phyloP scores from a whole-genome alignment of 2,113 vertebrate genomes.

The Scomber scombrus region DNA sequence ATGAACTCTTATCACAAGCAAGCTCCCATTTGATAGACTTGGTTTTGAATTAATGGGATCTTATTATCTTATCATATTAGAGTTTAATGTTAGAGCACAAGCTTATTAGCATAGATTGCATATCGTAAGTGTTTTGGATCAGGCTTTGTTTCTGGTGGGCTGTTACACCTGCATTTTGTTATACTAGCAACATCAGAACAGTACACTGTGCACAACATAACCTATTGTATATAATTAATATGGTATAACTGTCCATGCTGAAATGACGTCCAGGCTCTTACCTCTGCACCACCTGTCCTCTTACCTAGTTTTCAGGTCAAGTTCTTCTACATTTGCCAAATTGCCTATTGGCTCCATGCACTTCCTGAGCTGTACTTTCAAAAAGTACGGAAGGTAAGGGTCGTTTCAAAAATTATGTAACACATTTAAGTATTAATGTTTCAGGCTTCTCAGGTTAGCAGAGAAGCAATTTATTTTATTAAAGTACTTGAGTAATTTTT shows the following conservation, averaged over 20 bases:
- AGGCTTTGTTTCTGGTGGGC: too few relatives aligned
- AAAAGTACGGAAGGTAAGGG: slow-evolving; percentile 88
- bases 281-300: slow-evolving; percentile 40
- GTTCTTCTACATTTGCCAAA: slow-evolving; percentile 93
- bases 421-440: not conserved
- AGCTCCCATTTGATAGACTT: too few relatives aligned
- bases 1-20: not conserved
- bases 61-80: not conserved
- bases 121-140: too few relatives aligned
- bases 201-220: not conserved
- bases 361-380: slow-evolving; percentile 90
- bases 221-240: not conserved
- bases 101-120: too few relatives aligned
- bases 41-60: too few relatives aligned
- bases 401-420: not conserved
- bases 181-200: not conserved
- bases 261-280: not conserved
- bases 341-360: slow-evolving; percentile 91
- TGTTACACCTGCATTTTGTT: too few relatives aligned
- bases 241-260: not conserved
- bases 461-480: not conserved
- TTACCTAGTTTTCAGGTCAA: slow-evolving; percentile 89
- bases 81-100: too few relatives aligned
- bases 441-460: not conserved
- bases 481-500: not conserved